Percentiles rank a stretch among this genome's conserved stretches.
phyloP scores from a whole-genome alignment of 2,113 vertebrate species.

The Neogale vison region DNA sequence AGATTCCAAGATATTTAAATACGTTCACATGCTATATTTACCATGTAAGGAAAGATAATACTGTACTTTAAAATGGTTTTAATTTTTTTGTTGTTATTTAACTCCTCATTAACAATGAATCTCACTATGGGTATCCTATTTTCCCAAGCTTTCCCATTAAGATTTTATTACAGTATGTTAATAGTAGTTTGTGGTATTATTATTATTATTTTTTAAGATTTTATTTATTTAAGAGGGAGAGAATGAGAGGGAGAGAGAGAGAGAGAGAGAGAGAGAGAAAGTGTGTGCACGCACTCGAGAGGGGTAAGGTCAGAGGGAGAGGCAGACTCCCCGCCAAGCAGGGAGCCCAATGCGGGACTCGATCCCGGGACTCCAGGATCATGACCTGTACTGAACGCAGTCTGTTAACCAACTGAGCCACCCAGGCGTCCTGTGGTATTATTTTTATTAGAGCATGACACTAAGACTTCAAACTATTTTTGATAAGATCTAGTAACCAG shows the following conservation, averaged over 20 bases:
- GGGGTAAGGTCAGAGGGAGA: too few relatives aligned
- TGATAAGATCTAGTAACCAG: not conserved
- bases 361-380: too few relatives aligned
- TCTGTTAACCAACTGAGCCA: too few relatives aligned
- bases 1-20: not conserved
- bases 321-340: too few relatives aligned
- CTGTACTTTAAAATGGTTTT: not conserved
- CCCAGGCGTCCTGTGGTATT: not conserved
- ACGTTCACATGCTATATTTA: not conserved
- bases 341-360: too few relatives aligned
- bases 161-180: not conserved
- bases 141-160: constrained; percentile 27
- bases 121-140: not conserved
- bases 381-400: too few relatives aligned
- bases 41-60: not conserved
- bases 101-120: constrained; percentile 30
- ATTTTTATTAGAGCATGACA: not conserved
- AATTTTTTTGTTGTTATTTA: not conserved
- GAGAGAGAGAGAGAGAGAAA: too few relatives aligned
- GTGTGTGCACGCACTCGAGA: too few relatives aligned
- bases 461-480: constrained; percentile 1
- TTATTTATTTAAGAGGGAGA: too few relatives aligned
- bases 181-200: not conserved
- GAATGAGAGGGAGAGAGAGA: too few relatives aligned
- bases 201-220: not conserved